Conservation (phyloP, 1,140 invertebrate species). For the Hypothenemus hampei region DNA sequence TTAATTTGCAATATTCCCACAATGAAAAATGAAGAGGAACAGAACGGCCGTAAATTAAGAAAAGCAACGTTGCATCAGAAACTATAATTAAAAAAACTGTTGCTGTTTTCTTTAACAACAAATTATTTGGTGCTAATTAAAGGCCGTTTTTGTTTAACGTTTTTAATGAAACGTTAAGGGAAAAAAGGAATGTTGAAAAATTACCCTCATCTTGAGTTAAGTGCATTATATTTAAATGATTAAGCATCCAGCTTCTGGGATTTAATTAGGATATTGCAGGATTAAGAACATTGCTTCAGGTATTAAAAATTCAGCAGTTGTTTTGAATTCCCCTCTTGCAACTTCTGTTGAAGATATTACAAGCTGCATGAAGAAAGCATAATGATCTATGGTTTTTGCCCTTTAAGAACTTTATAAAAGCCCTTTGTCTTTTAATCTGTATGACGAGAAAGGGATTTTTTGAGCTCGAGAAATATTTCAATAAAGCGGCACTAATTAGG, state of each 20-base stretch:
- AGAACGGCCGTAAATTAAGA: slow-evolving; percentile 24
- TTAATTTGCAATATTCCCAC: slow-evolving; percentile 21
- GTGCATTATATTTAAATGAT: slow-evolving; percentile 11
- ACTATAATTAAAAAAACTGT: slow-evolving; percentile 25
- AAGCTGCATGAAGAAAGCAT: slow-evolving; percentile 15
- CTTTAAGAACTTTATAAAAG: slow-evolving; percentile 14
- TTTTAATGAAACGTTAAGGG: slow-evolving; percentile 19
- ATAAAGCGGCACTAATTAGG: slow-evolving; percentile 26
- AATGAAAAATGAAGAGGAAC: slow-evolving; percentile 21
- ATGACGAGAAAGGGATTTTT: slow-evolving; percentile 10
- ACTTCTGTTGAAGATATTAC: no score
- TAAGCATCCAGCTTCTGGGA: no score
- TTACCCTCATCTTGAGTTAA: slow-evolving; percentile 3
- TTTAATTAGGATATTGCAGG: no score
- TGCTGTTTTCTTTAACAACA: slow-evolving; percentile 22
- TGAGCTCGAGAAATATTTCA: slow-evolving; percentile 17
- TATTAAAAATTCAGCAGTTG: no score
- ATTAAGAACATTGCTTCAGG: no score
- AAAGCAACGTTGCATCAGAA: slow-evolving; percentile 20
- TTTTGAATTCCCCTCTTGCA: no score
- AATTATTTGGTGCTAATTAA: slow-evolving; percentile 24
- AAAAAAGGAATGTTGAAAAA: slow-evolving; percentile 17
- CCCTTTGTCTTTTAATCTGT: slow-evolving; percentile 9
- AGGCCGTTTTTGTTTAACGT: slow-evolving; percentile 22
- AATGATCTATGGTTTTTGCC: slow-evolving; percentile 19